Evolutionary conservation across 2,888 invertebrate genomes (phyloP).

Genomic region (Drosophila limbata): DNA sequence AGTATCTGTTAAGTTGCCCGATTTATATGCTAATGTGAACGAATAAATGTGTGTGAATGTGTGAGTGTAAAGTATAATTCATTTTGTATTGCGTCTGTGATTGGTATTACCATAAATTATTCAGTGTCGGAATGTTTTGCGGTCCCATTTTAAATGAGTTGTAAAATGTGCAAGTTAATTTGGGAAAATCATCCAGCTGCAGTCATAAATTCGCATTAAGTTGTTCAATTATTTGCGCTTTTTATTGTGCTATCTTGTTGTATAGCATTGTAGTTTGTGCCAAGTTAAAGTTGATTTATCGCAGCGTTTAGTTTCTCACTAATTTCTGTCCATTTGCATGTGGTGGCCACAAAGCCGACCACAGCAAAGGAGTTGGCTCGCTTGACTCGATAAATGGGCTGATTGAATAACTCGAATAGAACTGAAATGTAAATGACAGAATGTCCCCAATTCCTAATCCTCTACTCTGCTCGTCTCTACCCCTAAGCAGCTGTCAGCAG

Average conservation of each 20-base stretch:
- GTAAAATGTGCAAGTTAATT: constrained; percentile 65
- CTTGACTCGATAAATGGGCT: constrained; percentile 43
- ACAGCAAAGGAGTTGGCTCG: constrained; percentile 50
- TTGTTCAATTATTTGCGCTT: constrained; percentile 54
- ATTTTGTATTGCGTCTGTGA: constrained; percentile 57
- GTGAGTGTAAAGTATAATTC: constrained; percentile 46
- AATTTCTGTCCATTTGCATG: constrained; percentile 61
- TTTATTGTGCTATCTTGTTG: constrained; percentile 15
- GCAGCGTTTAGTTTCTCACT: constrained; percentile 40
- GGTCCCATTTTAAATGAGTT: constrained; percentile 63
- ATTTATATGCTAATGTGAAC: constrained; percentile 54
- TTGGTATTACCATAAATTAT: constrained; percentile 70
- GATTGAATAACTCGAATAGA: constrained; percentile 71
- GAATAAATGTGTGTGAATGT: constrained; percentile 14
- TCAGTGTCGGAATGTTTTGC: constrained; percentile 64
- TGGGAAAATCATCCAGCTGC: constrained; percentile 42
- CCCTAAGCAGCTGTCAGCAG: constrained; percentile 58
- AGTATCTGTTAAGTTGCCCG: constrained; percentile 61
- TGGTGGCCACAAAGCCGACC: constrained; percentile 46
- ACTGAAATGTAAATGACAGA: constrained; percentile 70
- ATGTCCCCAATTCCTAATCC: constrained; percentile 3
- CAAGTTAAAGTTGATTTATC: constrained; percentile 47
- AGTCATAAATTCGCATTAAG: constrained; percentile 72
- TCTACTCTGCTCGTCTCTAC: background rate
- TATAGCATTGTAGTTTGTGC: background rate